phyloP scores from a whole-genome alignment of 2,888 invertebrate genomes.

The Himalopsyche tibetana region DNA sequence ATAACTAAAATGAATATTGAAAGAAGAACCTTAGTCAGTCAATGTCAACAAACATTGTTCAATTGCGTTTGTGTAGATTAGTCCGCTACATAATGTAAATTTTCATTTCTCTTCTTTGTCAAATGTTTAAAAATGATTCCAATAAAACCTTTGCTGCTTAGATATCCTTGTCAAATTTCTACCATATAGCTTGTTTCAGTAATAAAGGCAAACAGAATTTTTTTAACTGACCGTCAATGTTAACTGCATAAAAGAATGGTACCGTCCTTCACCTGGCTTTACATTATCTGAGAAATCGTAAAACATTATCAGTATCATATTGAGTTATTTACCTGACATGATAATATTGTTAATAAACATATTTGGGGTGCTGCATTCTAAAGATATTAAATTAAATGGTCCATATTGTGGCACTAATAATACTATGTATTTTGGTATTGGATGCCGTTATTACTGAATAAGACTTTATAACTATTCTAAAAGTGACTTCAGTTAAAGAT shows the following conservation, averaged over 20 bases:
- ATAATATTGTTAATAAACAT: background rate
- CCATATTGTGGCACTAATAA: background rate
- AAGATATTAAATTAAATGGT: background rate
- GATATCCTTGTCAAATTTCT: background rate
- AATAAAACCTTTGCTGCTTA: too few species aligned
- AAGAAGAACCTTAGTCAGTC: background rate
- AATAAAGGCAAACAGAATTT: constrained; percentile 25
- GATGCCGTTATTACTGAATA: constrained; percentile 8
- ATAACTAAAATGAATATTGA: background rate
- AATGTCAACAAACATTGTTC: too few species aligned
- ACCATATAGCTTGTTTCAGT: background rate
- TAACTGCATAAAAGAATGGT: constrained; percentile 33
- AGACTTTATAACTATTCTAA: background rate
- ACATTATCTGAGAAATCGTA: background rate
- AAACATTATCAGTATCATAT: too few species aligned
- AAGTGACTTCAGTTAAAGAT: too few species aligned
- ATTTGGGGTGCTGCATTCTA: background rate
- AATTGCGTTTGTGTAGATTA: too few species aligned
- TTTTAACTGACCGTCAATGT: background rate
- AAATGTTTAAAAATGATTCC: too few species aligned
- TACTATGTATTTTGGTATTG: background rate
- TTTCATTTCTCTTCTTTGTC: too few species aligned
- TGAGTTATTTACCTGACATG: background rate
- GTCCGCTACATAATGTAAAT: too few species aligned
- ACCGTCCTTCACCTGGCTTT: constrained; percentile 61